These are phyloP conservation scores for Danio albolineatus DNA, from an alignment of 2,797 vertebrate genomes.

Conservation along the genomic window DNA sequence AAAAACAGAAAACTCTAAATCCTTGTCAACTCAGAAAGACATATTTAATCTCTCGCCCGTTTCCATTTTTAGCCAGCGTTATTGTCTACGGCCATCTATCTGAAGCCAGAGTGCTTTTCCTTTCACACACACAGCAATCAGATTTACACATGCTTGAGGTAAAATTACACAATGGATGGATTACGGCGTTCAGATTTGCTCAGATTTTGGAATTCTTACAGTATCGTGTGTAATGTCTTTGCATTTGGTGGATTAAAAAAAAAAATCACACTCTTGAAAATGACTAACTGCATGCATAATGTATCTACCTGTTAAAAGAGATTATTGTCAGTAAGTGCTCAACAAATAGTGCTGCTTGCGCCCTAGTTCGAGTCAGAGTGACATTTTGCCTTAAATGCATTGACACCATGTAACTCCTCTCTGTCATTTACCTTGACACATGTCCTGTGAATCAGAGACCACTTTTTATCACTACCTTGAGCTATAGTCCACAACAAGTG, in stretches of 20 bases:
- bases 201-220: background rate
- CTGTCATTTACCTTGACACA: conserved; percentile 44
- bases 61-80: conserved; percentile 41
- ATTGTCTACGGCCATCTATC: conserved; percentile 11
- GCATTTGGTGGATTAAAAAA: background rate
- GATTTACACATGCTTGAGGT: conserved; percentile 16
- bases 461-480: background rate
- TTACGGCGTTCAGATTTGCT: conserved; percentile 22
- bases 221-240: background rate
- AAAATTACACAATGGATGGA: conserved; percentile 44
- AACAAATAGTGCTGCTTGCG: conserved; percentile 18
- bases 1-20: conserved; percentile 39
- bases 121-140: conserved; percentile 13
- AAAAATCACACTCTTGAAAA: conserved; percentile 2
- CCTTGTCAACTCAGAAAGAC: conserved; percentile 32
- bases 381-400: conserved; percentile 34
- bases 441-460: conserved; percentile 30
- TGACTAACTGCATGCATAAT: conserved; percentile 11
- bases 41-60: conserved; percentile 39
- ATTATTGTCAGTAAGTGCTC: conserved; percentile 45
- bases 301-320: conserved; percentile 45
- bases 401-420: conserved; percentile 32
- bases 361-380: conserved; percentile 47
- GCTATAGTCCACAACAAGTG: conserved; percentile 4
- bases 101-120: conserved; percentile 25